Conservation (phyloP, 1,140 invertebrate genomes). For the Caenorhabditis latens region DNA sequence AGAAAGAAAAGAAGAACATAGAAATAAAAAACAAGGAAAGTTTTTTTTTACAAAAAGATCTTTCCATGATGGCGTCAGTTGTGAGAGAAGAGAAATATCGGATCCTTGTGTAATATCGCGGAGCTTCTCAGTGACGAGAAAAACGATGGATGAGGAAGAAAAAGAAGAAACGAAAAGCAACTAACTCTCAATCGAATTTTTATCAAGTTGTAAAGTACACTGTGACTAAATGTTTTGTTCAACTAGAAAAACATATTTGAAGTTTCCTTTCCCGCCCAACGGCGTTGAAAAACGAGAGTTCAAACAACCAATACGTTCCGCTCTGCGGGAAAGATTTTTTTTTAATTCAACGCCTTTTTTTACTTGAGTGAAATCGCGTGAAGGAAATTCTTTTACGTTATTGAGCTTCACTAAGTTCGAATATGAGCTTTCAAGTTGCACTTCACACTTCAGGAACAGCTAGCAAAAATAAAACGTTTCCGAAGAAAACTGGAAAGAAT, state of each 20-base stretch:
- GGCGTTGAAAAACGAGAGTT: background rate
- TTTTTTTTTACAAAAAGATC: slow-evolving; percentile 42
- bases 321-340: background rate
- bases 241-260: background rate
- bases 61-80: background rate
- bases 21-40: slow-evolving; percentile 29
- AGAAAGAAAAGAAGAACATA: slow-evolving; percentile 23
- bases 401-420: background rate
- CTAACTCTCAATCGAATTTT: background rate
- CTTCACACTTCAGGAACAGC: background rate
- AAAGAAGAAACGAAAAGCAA: slow-evolving; percentile 14
- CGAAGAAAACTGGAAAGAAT: background rate
- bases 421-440: background rate
- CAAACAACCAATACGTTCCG: slow-evolving; percentile 28
- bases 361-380: background rate
- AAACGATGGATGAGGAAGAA: background rate
- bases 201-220: slow-evolving; percentile 18
- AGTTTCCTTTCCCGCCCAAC: background rate
- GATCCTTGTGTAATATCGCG: slow-evolving; percentile 19
- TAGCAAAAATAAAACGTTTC: background rate
- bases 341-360: background rate
- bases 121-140: background rate
- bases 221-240: background rate
- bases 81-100: background rate
- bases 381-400: background rate